Base-by-base conservation (phyloP, 2,888 invertebrate species). In the Aspidiotus rigidus region DNA sequence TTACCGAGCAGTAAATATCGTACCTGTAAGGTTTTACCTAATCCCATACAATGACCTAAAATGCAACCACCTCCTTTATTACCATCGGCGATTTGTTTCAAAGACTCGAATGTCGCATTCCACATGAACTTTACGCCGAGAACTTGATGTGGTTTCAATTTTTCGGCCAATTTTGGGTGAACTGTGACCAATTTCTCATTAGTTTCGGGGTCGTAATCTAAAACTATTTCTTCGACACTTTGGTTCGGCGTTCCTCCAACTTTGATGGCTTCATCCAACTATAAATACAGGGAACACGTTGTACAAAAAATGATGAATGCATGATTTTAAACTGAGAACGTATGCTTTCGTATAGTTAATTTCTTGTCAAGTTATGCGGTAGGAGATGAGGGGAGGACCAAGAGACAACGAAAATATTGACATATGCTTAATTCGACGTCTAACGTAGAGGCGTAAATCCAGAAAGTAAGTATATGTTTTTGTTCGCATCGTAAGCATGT, bases 31-130 rank as follows among this genome's bases (percentile, higher is more conserved):
- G 94, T 93, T 82, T 95, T 95, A 55, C 95, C 95, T 9, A 95
- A 84, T 54, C 95, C 95, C 95, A 96, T 96, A 77, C 94, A 94
- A 81, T 96, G 96, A 10, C 95, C 95, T 66, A 96, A 82, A 76
- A 96, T 93, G 77, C 92, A 91, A 56, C 93, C 93, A 57, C 91
- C 90, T 70, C 79, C 78, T 0, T 79, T 79, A 40, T n/a, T 53
- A 41, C 81, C 77, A 60, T 90, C 90, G 59, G 90, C 90, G 69
- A 79, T 78, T 0, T 79, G 80, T 44, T 81, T 77, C 16, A 90
- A 77, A 64, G 86, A 86, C 77, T 93, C 93, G 77, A 89, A 88
- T 74, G 89, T 88, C 72, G 87, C 86, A 77, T 92, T 88, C 87
- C 88, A 91, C 88, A 94, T 88, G 78, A 94, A 94, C 77, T 87